Percentiles rank a stretch among this genome's conserved stretches.
phyloP scores from a whole-genome alignment of 2,888 invertebrate genomes.

The Leucoptera coffeella region DNA sequence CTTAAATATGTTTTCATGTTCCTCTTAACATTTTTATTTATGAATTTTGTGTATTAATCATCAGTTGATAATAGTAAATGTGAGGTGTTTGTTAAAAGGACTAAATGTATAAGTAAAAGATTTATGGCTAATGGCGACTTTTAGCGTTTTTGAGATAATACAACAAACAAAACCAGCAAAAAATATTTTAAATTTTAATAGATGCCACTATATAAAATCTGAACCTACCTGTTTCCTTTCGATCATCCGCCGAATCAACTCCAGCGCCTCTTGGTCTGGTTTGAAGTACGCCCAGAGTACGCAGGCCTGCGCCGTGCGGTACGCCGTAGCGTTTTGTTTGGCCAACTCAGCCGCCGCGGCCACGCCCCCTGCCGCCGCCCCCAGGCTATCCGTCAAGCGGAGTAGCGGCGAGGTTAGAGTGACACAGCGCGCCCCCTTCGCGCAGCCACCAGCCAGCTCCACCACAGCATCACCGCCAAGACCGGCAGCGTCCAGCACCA shows the following conservation, averaged over 20 bases:
- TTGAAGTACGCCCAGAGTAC: slow-evolving; percentile 77
- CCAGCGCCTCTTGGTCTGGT: slow-evolving; percentile 63
- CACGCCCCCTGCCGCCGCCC: slow-evolving; percentile 57
- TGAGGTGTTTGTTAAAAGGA: too few species aligned
- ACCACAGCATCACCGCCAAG: slow-evolving; percentile 62
- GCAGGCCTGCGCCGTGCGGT: slow-evolving; percentile 47
- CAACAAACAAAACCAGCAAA: not conserved
- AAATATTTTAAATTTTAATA: not conserved
- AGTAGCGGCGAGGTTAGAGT: slow-evolving; percentile 79
- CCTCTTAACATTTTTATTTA: too few species aligned
- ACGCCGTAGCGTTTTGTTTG: slow-evolving; percentile 50
- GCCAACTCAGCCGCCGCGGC: slow-evolving; percentile 50
- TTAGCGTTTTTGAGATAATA: too few species aligned
- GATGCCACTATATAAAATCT: too few species aligned
- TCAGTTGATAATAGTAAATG: too few species aligned
- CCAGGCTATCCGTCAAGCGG: slow-evolving; percentile 69
- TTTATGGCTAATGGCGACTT: too few species aligned
- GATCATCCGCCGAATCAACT: slow-evolving; percentile 62
- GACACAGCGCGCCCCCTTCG: slow-evolving; percentile 69
- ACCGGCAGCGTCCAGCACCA: slow-evolving; percentile 69
- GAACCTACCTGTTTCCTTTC: slow-evolving; percentile 43
- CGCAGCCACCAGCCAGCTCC: too few species aligned
- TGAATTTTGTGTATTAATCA: too few species aligned
- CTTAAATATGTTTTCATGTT: too few species aligned
- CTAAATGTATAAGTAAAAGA: too few species aligned